Evolutionary conservation across 2,113 vertebrate genomes (phyloP), one percentile per base, ranked within the genome.

Genomic region (Blennius ocellaris): DNA sequence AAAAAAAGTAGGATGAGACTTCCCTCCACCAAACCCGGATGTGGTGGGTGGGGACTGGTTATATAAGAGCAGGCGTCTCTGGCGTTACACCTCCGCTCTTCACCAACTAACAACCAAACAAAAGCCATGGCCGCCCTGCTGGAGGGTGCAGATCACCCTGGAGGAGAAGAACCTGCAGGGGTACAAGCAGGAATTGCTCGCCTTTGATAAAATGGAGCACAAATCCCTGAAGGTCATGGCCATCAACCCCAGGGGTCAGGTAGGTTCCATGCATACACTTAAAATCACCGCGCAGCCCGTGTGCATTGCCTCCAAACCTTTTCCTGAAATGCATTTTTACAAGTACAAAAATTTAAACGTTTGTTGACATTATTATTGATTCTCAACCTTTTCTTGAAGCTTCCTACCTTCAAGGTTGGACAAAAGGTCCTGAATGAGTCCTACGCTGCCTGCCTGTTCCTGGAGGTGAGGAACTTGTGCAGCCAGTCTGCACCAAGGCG

Each of bases 121-220:
- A 30, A 17, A 73, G 79, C 0, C 48, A 94, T 93, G 92, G 93
- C 93, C 49, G 93, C 93, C 93, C 9, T 95, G 94, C 79, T 94
- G 93, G 94, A 88, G 93, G 65, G 44, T 93, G 5, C 64, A 82
- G 92, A 91, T 95, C 5, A 62, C 75, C 1, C 85, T 95, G 74
- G 92, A 94, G 76, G 94, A 95, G 89, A 95, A 94, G 73, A 55
- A 78, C 1, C 81, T 95, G 74, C 82, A 89, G 61, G 92, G 89
- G 1, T 93, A 93, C 78, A 85, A 92, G 2, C 60, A 83, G 0
- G 91, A 90, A 53, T 30, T 78, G 6, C 60, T 94, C 2, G 88
- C 87, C 14, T 94, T 95, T 48, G 90, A 91, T 3, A 94, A 94
- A 64, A 16, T 30, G 36, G 93, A 93, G 45, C 92, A 94, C 54